phyloP scores from a whole-genome alignment of 2,888 invertebrate species.

The Cetonia aurata region DNA sequence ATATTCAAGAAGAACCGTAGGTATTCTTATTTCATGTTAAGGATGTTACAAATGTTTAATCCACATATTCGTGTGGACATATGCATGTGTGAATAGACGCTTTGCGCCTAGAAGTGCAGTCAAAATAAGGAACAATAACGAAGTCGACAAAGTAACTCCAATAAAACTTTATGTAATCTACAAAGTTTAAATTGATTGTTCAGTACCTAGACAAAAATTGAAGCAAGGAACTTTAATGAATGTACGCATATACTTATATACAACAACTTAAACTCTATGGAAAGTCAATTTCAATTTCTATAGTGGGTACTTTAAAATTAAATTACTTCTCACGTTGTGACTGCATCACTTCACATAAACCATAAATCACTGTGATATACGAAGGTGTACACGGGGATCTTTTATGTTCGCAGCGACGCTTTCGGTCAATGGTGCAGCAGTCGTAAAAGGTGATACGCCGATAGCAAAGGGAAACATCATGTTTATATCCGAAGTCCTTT shows the following conservation, averaged over 20 bases:
- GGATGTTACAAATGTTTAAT: slow-evolving; percentile 21
- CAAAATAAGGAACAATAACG: no score
- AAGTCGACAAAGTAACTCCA: no score
- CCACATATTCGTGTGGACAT: neutral
- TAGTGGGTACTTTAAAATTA: slow-evolving; percentile 1
- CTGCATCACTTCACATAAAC: neutral
- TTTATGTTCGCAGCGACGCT: slow-evolving; percentile 65
- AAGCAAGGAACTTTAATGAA: no score
- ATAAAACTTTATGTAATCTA: no score
- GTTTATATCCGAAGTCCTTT: slow-evolving; percentile 74
- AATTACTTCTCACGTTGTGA: slow-evolving; percentile 1
- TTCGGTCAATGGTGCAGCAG: slow-evolving; percentile 72
- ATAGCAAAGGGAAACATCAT: slow-evolving; percentile 74
- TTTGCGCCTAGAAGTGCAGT: neutral
- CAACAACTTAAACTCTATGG: neutral
- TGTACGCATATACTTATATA: no score
- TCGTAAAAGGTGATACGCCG: slow-evolving; percentile 73
- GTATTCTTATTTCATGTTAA: slow-evolving; percentile 56
- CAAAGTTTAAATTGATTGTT: no score
- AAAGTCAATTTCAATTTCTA: neutral
- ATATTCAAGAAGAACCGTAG: slow-evolving; percentile 72
- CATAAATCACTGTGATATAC: slow-evolving; percentile 27
- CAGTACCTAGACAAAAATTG: neutral
- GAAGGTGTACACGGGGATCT: slow-evolving; percentile 13
- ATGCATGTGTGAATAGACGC: neutral